Percentiles rank a stretch among this genome's conserved stretches.
Conservation (phyloP, 2,113 vertebrate species). For the Sapayoa aenigma region DNA sequence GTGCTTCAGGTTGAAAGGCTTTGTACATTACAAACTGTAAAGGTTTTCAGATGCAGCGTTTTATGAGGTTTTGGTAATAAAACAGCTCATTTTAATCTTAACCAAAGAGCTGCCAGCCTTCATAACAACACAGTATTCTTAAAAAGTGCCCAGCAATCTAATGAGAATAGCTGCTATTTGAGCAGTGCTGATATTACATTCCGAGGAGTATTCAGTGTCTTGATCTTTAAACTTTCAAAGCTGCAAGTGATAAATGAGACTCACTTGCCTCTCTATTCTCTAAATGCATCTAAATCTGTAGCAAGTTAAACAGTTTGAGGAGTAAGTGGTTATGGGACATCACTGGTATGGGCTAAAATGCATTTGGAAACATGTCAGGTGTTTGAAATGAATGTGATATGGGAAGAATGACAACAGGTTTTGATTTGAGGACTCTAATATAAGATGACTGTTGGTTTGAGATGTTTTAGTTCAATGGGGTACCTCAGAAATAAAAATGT, state of each 20-base stretch:
- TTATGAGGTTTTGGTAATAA: neutral
- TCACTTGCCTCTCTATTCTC: neutral
- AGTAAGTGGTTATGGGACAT: neutral
- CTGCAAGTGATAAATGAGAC: neutral
- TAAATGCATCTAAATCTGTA: neutral
- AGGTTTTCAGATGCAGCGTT: neutral
- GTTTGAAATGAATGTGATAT: neutral
- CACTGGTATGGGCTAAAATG: neutral
- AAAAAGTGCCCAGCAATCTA: neutral
- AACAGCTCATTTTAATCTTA: slow-evolving; percentile 43
- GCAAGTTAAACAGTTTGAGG: neutral
- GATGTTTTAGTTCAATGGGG: neutral
- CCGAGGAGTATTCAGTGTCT: neutral
- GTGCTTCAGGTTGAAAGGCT: neutral
- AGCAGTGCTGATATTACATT: neutral
- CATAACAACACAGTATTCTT: neutral
- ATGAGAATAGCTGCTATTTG: neutral
- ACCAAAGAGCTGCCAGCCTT: neutral
- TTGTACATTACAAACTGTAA: neutral
- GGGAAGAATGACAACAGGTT: neutral
- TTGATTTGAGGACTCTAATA: neutral
- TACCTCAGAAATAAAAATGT: neutral
- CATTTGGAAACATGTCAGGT: neutral
- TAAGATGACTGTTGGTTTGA: neutral
- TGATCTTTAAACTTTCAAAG: neutral